These are phyloP conservation scores for Polypedilum pembai DNA, from an alignment of 1,140 invertebrate genomes.

Conservation along the genomic window DNA sequence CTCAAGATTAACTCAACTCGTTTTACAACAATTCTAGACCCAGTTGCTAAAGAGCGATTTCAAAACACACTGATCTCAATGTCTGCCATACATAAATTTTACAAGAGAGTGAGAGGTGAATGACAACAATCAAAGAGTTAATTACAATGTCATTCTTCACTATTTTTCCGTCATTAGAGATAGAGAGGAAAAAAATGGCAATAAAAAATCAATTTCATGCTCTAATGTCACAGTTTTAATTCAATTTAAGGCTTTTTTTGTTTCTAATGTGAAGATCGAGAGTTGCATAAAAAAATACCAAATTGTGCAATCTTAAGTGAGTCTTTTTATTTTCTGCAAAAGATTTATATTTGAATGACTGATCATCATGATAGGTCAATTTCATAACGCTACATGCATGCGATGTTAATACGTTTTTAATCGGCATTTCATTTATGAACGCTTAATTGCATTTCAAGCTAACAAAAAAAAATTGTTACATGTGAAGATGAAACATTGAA, in stretches of 20 bases:
- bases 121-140: conserved; percentile 6
- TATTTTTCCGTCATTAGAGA: neutral
- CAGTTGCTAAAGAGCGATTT: neutral
- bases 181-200: neutral
- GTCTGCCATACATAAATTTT: neutral
- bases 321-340: neutral
- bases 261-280: neutral
- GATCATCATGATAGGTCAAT: conserved; percentile 6
- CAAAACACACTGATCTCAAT: neutral
- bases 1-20: neutral
- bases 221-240: neutral
- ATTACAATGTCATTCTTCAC: neutral
- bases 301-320: neutral
- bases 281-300: neutral
- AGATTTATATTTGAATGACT: neutral
- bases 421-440: neutral
- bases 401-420: neutral
- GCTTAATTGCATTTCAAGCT: neutral
- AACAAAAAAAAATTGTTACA: neutral
- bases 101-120: neutral
- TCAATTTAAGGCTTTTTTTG: neutral
- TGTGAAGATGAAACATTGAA: neutral
- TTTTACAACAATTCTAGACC: conserved; percentile 12
- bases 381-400: conserved; percentile 3
- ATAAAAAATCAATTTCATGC: neutral